Base-by-base conservation (phyloP, 2,113 vertebrate species). In the Thermophis baileyi region DNA sequence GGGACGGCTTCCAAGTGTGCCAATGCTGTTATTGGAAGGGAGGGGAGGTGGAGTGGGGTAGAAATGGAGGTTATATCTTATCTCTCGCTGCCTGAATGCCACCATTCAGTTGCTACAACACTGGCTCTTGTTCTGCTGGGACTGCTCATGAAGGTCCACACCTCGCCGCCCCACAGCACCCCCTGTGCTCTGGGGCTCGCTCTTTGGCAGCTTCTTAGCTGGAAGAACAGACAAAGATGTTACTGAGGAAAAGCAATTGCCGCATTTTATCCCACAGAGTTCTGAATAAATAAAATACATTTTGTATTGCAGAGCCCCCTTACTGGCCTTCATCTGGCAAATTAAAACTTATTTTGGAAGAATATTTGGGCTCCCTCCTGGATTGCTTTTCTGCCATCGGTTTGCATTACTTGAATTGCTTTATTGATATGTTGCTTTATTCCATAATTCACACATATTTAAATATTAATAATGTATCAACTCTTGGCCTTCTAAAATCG, bases 201-300 rank as follows among this genome's bases (percentile, higher is more conserved):
- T 98, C 98, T 98, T 98, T 97, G 98, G 98, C 97, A 98, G 96
- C 97, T 98, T 98, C 98, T 98, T 98, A 95, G 98, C 98, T 98
- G 95, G 44, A 93, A 91, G 22, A 86, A 50, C 30, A 51, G 55
- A 89, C 3, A 24, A 60, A 91, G 0, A 3, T 1, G 22, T 9
- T n/a, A 46, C 22, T 50, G 57, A 74, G n/a, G 35, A 30, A 47
- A 27, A 91, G 91, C 3, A 16, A 20, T 25, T 0, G 6, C 55
- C 10, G 46, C 57, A 30, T 40, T 69, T 14, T 40, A 57, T 24
- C 81, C 54, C 27, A 49, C 7, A 1, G 24, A 50, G 51, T 11
- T 25, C 22, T 6, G 85, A 87, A 4, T 25, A 20, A 89, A 11
- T 7, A 86, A 86, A 50, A 60, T 50, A 10, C 35, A 44, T 81